Evolutionary conservation across 1,140 invertebrate genomes (phyloP), one percentile per base, ranked within the genome.

Genomic region (Berghia stephanieae): DNA sequence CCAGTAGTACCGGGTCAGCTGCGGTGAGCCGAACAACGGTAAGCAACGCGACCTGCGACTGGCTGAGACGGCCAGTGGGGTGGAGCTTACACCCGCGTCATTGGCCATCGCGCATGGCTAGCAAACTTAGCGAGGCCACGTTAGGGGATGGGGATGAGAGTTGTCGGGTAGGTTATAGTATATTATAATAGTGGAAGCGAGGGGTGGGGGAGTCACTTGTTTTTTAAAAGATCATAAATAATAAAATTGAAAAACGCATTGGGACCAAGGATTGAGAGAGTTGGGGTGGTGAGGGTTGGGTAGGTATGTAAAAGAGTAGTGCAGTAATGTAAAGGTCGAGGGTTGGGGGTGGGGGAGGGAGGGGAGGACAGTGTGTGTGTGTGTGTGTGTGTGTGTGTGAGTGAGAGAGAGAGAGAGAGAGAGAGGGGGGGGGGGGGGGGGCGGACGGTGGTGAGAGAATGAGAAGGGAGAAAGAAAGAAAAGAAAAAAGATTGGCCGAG

Each of bases 1-100:
- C 70, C 79, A 80, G 75, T 80, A 69, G 79, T 80, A 68, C 42
- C 44, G 75, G 79, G 79, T 80, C 79, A 80, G 55, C 75, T 77
- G 42, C 60, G 76, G 76, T 70, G 74, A 68, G 74, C 10, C 10
- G 67, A 42, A 46, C 21, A 42, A 38, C 18, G 66, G 57, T 55
- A 66, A 72, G 72, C 57, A 66, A 71, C 72, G 69, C 78, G 60
- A 63, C 31, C 63, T 52, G 38, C 40, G 38, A 69, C 60, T 57
- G 43, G 46, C 36, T 79, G 78, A 69, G 63, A 1, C 69, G 63
- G 57, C n/a, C 27, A 36, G 13, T 49, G 71, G 77, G 71, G 77
- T 68, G 71, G 74, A 66, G 60, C 52, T 49, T 42, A 27, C 49
- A 66, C 63, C 43, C 38, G 38, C 63, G 44, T 38, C 36, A 52